Conservation (phyloP, 1,140 invertebrate genomes). For the Bombus vancouverensis region DNA sequence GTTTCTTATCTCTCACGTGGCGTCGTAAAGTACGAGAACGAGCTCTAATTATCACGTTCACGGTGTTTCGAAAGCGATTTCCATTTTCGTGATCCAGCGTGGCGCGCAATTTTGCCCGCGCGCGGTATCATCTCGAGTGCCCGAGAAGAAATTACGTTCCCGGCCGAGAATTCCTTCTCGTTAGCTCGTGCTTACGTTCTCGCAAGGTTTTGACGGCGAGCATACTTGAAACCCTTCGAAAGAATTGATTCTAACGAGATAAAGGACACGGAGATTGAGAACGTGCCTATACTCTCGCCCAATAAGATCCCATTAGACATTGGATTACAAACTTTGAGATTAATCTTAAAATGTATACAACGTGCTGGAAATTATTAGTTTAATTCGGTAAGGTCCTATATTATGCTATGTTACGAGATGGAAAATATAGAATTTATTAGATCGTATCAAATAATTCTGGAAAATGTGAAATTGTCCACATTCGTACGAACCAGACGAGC, state of each 20-base stretch:
- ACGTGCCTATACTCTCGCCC: neutral
- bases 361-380: no score
- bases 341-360: no score
- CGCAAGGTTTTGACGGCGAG: neutral
- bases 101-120: slow-evolving; percentile 3
- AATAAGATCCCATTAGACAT: neutral
- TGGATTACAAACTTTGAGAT: neutral
- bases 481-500: no score
- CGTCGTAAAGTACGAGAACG: slow-evolving; percentile 59
- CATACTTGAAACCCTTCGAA: neutral
- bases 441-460: no score
- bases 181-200: neutral
- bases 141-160: neutral
- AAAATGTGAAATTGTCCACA: no score
- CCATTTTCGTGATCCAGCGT: slow-evolving; percentile 63
- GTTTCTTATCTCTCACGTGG: slow-evolving; percentile 34
- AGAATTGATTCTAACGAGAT: slow-evolving; percentile 15
- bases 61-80: slow-evolving; percentile 64
- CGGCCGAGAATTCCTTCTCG: neutral
- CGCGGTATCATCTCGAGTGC: neutral
- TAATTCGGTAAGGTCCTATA: no score
- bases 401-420: no score
- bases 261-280: neutral
- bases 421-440: no score
- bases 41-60: slow-evolving; percentile 62